These are phyloP conservation scores for Aspidapion aeneum DNA, from an alignment of 2,888 invertebrate genomes.

Conservation along the genomic window DNA sequence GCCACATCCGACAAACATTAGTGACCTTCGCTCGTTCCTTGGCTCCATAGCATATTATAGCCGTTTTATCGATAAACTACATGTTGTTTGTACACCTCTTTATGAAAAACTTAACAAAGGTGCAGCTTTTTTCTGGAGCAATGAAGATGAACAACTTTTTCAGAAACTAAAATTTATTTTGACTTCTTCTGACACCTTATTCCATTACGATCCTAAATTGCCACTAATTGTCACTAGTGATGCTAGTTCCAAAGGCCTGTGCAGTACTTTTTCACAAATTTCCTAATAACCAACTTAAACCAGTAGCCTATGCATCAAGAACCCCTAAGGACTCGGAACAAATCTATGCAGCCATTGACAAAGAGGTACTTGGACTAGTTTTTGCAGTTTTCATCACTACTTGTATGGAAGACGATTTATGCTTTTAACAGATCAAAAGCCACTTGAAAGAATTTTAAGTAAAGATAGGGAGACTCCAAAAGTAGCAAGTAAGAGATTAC, in stretches of 20 bases:
- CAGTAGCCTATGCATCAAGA: conserved; percentile 23
- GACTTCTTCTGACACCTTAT: conserved; percentile 17
- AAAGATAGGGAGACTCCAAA: conserved; percentile 11
- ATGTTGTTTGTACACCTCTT: conserved; percentile 20
- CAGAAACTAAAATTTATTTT: conserved; percentile 17
- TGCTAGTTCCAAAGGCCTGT: conserved; percentile 13
- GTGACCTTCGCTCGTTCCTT: conserved; percentile 21
- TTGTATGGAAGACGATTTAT: conserved; percentile 14
- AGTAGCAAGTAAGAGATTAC: conserved; percentile 16
- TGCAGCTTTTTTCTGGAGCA: conserved; percentile 17
- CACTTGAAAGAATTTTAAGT: conserved; percentile 17
- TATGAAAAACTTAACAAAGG: conserved; percentile 20
- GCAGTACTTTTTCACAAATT: conserved; percentile 18
- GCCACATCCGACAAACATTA: conserved; percentile 15
- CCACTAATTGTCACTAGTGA: conserved; percentile 19
- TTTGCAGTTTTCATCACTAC: conserved; percentile 19
- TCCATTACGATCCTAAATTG: conserved; percentile 20
- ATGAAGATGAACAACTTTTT: conserved; percentile 15
- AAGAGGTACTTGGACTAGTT: conserved; percentile 22
- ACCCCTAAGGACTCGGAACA: conserved; percentile 16
- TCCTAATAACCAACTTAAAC: conserved; percentile 10
- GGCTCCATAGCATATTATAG: conserved; percentile 23
- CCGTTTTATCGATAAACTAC: conserved; percentile 18
- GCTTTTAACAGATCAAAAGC: conserved; percentile 18
- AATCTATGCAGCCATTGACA: conserved; percentile 20